Evolutionary conservation across 2,888 invertebrate genomes (phyloP).

Genomic region (Sinopyrophorus schimmeli): DNA sequence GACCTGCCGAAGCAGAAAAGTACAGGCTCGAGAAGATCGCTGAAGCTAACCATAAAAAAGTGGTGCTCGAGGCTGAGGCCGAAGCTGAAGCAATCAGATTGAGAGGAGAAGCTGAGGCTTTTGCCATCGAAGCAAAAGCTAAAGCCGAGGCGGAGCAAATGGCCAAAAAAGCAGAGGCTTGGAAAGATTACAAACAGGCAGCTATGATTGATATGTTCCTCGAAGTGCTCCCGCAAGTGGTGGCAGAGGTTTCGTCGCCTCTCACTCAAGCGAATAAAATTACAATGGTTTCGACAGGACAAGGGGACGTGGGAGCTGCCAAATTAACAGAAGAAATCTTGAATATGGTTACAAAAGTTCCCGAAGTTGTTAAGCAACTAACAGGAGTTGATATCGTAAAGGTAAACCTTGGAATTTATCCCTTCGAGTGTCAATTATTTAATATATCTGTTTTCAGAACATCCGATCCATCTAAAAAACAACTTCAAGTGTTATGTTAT

Average conservation of each 20-base stretch:
- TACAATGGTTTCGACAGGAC: constrained; percentile 94
- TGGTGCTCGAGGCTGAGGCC: constrained; percentile 94
- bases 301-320: constrained; percentile 89
- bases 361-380: constrained; percentile 85
- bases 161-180: constrained; percentile 96
- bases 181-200: constrained; percentile 93
- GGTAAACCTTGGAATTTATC: too few relatives aligned
- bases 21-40: constrained; percentile 88
- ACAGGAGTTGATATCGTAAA: constrained; percentile 94
- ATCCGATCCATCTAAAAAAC: constrained; percentile 5
- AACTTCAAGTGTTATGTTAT: too few relatives aligned
- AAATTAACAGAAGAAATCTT: constrained; percentile 94
- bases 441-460: too few relatives aligned
- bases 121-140: constrained; percentile 91
- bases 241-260: constrained; percentile 95
- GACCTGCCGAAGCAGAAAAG: constrained; percentile 96
- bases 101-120: constrained; percentile 89
- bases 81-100: constrained; percentile 88
- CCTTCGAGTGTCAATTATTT: not conserved
- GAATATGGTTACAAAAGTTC: constrained; percentile 88
- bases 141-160: constrained; percentile 96
- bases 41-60: constrained; percentile 85
- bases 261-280: constrained; percentile 92
- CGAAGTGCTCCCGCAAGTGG: constrained; percentile 92
- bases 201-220: constrained; percentile 97